Evolutionary conservation across 2,113 vertebrate genomes (phyloP), one percentile per base, ranked within the genome.

Genomic region (Rhinolophus sinicus): DNA sequence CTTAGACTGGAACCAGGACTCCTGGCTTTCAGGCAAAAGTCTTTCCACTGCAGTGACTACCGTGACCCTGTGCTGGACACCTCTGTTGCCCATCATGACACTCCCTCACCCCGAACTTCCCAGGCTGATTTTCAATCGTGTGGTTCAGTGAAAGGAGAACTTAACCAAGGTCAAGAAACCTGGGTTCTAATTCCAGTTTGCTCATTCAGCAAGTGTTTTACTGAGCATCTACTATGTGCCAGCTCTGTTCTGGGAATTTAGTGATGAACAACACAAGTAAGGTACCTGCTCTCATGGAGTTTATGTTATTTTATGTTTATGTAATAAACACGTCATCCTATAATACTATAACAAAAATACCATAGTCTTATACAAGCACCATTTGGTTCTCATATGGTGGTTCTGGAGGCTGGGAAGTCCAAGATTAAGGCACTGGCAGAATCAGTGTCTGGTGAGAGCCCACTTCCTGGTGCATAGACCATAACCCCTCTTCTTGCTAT

Each of bases 171-270:
- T 56, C 35, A 28, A 60, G 93, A 81, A 62, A 69, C 85, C 70
- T 80, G 47, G 44, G 35, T 78, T 90, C 56, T 70, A 35, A 90
- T 69, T 90, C 67, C 80, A 84, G 33, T 62, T 84, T 40, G 73
- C 73, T 95, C 47, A 50, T 56, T 95, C 62, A 64, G 88, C 81
- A 56, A 50, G 26, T 81, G 35, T 65, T 95, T 94, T 52, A 70
- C 76, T 90, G 60, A 93, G 76, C 76, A n/a, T 70, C 93, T 77
- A 47, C 84, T 44, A 30, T 3, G 6, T 72, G 47, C 38, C 72
- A 58, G 67, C 67, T 86, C 84, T 90, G 52, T 92, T 75, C 44
- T 93, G 58, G 81, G 62, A 70, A 76, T 80, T 87, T 69, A 94
- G 80, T 87, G 81, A 35, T 73, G 28, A 93, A 62, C 67, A 50